Conservation (phyloP, 2,888 invertebrate species). For the Sphecodes monilicornis region DNA sequence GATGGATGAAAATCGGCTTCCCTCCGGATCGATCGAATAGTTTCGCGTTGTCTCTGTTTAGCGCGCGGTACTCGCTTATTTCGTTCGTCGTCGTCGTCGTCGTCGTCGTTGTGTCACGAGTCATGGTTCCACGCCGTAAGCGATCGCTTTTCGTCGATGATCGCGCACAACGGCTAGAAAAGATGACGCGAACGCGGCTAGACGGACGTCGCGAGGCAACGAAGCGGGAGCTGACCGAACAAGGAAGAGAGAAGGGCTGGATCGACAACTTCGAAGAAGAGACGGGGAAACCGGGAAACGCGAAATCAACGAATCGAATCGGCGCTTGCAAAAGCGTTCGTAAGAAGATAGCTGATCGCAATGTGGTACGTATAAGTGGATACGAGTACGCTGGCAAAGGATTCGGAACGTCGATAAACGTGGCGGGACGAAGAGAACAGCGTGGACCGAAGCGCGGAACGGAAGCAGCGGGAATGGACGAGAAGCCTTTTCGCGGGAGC, state of each 20-base stretch:
- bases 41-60: no score
- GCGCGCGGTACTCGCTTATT: not conserved
- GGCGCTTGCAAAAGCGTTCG: not conserved
- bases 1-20: no score
- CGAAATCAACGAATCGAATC: not conserved
- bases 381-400: not conserved
- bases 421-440: not conserved
- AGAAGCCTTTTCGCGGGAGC: slow-evolving; percentile 15
- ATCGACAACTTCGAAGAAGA: not conserved
- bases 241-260: not conserved
- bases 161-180: no score
- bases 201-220: not conserved
- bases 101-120: no score
- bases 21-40: no score
- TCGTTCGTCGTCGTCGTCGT: not conserved
- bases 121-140: slow-evolving; percentile 1
- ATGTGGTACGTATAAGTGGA: no score
- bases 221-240: not conserved
- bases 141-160: no score
- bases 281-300: not conserved
- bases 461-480: slow-evolving; percentile 6
- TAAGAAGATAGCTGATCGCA: not conserved
- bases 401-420: not conserved
- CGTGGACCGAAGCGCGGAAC: slow-evolving; percentile 3
- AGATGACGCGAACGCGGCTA: not conserved